These are phyloP conservation scores for Eudasyphora cyanicolor DNA, from an alignment of 2,888 invertebrate genomes.

Conservation along the genomic window DNA sequence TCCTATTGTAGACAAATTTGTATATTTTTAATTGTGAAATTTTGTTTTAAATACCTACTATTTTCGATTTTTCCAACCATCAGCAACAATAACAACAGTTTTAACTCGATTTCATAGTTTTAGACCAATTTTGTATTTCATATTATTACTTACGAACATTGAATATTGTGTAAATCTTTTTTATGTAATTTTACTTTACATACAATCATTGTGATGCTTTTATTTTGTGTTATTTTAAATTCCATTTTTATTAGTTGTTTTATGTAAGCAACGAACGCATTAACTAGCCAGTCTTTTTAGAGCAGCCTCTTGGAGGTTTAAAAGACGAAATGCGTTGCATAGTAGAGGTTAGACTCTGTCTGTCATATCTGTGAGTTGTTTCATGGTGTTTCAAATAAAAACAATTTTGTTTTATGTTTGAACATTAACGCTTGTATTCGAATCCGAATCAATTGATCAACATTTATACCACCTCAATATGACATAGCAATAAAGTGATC, in stretches of 20 bases:
- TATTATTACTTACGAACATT: conserved; percentile 15
- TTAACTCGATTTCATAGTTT: background rate
- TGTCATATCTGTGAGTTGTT: background rate
- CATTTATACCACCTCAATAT: background rate
- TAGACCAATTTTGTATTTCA: conserved; percentile 21
- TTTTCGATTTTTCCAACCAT: background rate
- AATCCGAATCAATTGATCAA: background rate
- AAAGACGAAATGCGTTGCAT: background rate
- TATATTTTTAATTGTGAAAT: conserved; percentile 23
- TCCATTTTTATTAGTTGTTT: conserved; percentile 20
- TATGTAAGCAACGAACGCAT: conserved; percentile 64
- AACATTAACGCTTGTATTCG: no score
- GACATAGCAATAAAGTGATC: no score
- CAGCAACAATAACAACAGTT: background rate
- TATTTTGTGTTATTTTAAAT: conserved; percentile 38
- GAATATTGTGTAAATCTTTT: background rate
- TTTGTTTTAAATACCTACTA: background rate
- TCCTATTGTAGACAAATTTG: conserved; percentile 5
- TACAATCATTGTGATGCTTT: conserved; percentile 59
- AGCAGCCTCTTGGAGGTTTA: background rate
- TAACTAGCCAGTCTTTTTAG: conserved; percentile 43
- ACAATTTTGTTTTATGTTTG: no score
- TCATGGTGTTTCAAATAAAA: background rate
- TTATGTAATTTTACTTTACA: conserved; percentile 30
- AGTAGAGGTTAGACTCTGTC: background rate